Conservation (phyloP, 1,140 invertebrate species). For the Lepidostoma basale region DNA sequence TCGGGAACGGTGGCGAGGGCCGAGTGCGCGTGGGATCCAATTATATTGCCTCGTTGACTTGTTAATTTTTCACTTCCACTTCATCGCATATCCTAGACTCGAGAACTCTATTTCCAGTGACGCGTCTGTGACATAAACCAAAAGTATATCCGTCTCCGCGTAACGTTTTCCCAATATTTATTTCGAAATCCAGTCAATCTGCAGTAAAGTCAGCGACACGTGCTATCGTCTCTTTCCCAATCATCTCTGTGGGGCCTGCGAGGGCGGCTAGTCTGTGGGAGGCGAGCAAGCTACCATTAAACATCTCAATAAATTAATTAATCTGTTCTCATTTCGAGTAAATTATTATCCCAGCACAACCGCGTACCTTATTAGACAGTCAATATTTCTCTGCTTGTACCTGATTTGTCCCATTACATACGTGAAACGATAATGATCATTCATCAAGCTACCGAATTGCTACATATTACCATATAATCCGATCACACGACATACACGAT, state of each 20-base stretch:
- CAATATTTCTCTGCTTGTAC: too few species aligned
- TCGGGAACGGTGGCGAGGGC: not conserved
- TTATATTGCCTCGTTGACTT: slow-evolving; percentile 19
- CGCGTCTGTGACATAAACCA: too few species aligned
- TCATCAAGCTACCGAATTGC: too few species aligned
- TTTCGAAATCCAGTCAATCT: not conserved
- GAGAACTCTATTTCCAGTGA: not conserved
- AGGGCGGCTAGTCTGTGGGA: not conserved
- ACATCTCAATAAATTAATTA: not conserved
- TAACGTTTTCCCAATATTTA: slow-evolving; percentile 2
- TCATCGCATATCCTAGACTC: not conserved
- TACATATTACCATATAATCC: too few species aligned
- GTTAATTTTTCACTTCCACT: slow-evolving; percentile 4
- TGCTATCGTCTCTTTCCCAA: slow-evolving; percentile 3
- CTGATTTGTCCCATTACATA: too few species aligned
- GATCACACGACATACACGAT: too few species aligned
- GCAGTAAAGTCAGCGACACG: slow-evolving; percentile 1
- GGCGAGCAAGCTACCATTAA: not conserved
- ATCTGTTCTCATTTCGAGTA: not conserved
- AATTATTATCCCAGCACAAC: too few species aligned
- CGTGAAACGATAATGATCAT: too few species aligned
- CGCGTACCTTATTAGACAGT: too few species aligned
- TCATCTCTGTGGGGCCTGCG: not conserved
- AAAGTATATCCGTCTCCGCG: not conserved
- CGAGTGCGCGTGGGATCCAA: slow-evolving; percentile 1